Evolutionary conservation across 2,113 vertebrate species (phyloP).

Genomic region (Hoplias malabaricus): DNA sequence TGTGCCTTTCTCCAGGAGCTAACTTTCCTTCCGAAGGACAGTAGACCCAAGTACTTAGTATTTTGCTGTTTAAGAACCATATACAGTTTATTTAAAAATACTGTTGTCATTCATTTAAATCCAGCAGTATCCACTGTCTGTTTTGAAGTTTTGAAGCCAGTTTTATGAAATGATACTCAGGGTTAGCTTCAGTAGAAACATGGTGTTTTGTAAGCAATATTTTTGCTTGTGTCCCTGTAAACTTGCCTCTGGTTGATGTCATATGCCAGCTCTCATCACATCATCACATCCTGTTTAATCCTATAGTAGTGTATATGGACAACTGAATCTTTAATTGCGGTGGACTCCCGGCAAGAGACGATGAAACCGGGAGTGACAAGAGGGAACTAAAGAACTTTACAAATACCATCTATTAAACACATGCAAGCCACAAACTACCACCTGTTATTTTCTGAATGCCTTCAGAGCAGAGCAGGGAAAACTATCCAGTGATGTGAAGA

Average conservation of each 20-base stretch:
- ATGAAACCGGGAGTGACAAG: neutral
- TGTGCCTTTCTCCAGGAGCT: neutral
- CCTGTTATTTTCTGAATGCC: no score
- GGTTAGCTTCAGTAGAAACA: neutral
- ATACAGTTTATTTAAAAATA: neutral
- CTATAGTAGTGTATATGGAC: neutral
- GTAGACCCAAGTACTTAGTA: neutral
- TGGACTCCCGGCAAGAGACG: neutral
- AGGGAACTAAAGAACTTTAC: no score
- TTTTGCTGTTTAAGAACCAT: neutral
- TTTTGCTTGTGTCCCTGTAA: neutral
- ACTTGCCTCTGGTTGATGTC: slow-evolving; percentile 8
- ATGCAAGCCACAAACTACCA: no score
- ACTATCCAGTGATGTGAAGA: neutral
- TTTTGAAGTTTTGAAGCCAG: neutral
- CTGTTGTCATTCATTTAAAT: neutral
- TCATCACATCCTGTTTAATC: neutral
- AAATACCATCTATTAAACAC: no score
- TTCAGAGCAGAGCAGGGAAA: neutral
- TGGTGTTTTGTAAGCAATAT: slow-evolving; percentile 13
- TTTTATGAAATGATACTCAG: neutral
- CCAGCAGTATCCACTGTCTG: neutral
- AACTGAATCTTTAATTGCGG: neutral
- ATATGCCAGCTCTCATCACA: slow-evolving; percentile 9
- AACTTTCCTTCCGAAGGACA: neutral